Percentiles rank a stretch among this genome's conserved stretches.
Conservation (phyloP, 2,888 invertebrate species). For the Aethes cnicana region DNA sequence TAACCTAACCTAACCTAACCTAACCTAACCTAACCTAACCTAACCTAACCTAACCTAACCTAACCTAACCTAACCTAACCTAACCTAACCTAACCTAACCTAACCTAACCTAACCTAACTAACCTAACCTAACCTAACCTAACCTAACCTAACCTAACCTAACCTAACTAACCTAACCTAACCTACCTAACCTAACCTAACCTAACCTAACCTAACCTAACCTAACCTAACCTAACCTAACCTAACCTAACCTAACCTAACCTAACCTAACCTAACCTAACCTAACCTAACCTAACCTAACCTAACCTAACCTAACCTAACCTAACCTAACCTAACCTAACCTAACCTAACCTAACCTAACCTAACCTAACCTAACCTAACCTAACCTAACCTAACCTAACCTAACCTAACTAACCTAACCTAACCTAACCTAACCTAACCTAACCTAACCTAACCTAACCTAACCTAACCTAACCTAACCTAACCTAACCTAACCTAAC, state of each 20-base stretch:
- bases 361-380: conserved; percentile 31
- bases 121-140: neutral
- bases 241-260: conserved; percentile 11
- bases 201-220: neutral
- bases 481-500: conserved; percentile 28
- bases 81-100: neutral
- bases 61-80: neutral
- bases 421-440: conserved; percentile 32
- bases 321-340: conserved; percentile 32
- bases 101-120: neutral
- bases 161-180: neutral
- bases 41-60: conserved; percentile 4
- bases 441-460: conserved; percentile 29
- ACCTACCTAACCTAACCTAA: too few relatives aligned
- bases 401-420: conserved; percentile 28
- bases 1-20: conserved; percentile 8
- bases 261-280: conserved; percentile 13
- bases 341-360: conserved; percentile 31
- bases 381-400: conserved; percentile 26
- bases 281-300: conserved; percentile 32
- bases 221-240: neutral
- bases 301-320: conserved; percentile 30
- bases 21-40: conserved; percentile 8
- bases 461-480: conserved; percentile 33
- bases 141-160: neutral